Conservation (phyloP, 2,113 vertebrate genomes). For the Dryoscopus gambensis region DNA sequence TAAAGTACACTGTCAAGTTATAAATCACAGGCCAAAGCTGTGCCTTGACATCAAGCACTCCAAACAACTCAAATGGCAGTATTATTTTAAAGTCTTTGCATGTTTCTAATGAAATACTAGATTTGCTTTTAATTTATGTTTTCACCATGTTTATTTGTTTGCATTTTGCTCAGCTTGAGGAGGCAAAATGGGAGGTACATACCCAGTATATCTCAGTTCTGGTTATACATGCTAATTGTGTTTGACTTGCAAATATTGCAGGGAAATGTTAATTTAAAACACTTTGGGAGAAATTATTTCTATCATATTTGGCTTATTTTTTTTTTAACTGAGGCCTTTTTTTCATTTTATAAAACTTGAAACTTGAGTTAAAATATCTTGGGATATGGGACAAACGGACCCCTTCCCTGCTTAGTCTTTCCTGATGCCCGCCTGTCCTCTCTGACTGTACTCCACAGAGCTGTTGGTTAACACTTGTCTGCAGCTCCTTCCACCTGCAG, state of each 20-base stretch:
- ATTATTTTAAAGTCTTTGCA: neutral
- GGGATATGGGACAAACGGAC: neutral
- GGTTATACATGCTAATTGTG: neutral
- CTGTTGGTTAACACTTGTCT: neutral
- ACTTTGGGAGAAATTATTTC: neutral
- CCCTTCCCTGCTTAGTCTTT: neutral
- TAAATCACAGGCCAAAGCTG: slow-evolving; percentile 37
- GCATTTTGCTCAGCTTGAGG: neutral
- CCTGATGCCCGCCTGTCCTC: neutral
- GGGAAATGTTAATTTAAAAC: neutral
- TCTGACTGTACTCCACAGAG: neutral
- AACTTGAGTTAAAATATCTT: neutral
- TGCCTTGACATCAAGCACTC: slow-evolving; percentile 11
- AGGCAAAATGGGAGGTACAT: neutral
- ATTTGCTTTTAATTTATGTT: slow-evolving; percentile 2
- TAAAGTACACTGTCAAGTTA: slow-evolving; percentile 40
- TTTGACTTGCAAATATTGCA: neutral
- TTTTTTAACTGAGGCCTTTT: neutral
- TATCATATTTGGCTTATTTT: neutral
- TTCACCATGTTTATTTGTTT: slow-evolving; percentile 4
- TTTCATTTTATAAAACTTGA: neutral
- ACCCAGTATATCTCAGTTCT: neutral
- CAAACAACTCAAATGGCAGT: neutral
- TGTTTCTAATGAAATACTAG: slow-evolving; percentile 3
- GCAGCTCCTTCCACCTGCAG: neutral